Base-by-base conservation (phyloP, 2,113 vertebrate genomes). In the Holacanthus passer region DNA sequence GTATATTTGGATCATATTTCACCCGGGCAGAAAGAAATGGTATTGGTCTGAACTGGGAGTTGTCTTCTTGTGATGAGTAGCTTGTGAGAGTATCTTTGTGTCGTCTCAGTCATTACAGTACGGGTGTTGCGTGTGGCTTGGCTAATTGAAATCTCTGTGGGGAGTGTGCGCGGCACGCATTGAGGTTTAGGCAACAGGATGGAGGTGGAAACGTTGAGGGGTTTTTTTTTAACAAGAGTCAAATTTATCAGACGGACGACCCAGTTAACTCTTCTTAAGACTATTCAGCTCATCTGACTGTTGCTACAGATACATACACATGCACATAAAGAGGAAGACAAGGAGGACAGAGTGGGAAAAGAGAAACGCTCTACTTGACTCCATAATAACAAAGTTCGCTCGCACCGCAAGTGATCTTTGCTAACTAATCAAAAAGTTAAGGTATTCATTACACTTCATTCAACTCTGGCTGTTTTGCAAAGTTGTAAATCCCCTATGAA, bases 401-500 rank as follows among this genome's bases (percentile, higher is more conserved):
- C 55, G 63, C 13, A 74, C 58, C 62, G 7, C 56, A 56, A 47
- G 50, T 45, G n/a, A 81, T 59, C 56, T 66, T 65, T 64, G 52
- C 68, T 79, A 35, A 72, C 48, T n/a, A 75, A 73, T 74, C 27
- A 73, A 62, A 79, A 62, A 73, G 37, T 79, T 22, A 41, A 73
- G 22, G 5, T 24, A 8, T 24, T 71, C 53, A 59, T 76, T 56
- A 43, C 22, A 32, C 14, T 69, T 58, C 62, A 43, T 67, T 83
- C 24, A 50, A 20, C 41, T 47, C 16, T 2, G 31, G 63, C 81
- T 74, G 78, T 83, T 79, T 58, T 82, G 80, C 73, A 91, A 86
- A 83, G 79, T 77, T 73, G 85, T 91, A 88, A 92, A 88, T 90
- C 90, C 86, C 90, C 85, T 5, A 12, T n/a, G 73, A 89, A 83